phyloP scores from a whole-genome alignment of 2,888 invertebrate genomes.

The Drymonia ruficornis region DNA sequence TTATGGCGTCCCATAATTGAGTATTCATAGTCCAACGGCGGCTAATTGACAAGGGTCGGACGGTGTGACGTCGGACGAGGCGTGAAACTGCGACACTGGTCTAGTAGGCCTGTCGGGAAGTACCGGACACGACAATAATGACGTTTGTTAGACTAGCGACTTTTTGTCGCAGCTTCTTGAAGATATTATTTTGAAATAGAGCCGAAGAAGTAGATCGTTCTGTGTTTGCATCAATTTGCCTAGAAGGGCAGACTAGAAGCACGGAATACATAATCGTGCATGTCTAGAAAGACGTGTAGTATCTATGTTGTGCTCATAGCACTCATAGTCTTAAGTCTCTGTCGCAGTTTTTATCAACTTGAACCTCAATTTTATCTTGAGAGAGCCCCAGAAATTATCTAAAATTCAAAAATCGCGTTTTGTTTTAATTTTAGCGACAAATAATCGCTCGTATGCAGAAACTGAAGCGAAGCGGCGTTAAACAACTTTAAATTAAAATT shows the following conservation, averaged over 20 bases:
- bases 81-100: conserved; percentile 31
- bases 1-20: conserved; percentile 54
- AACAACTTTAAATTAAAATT: conserved; percentile 22
- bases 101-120: conserved; percentile 14
- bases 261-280: too few species aligned
- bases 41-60: conserved; percentile 59
- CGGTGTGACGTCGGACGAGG: conserved; percentile 43
- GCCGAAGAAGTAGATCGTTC: too few species aligned
- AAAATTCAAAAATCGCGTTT: neutral
- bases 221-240: too few species aligned
- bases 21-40: conserved; percentile 54
- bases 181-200: too few species aligned
- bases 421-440: neutral
- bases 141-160: neutral
- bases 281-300: too few species aligned
- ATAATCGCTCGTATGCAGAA: conserved; percentile 2
- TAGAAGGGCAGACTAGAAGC: too few species aligned
- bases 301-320: too few species aligned
- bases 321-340: too few species aligned
- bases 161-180: neutral
- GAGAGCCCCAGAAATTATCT: too few species aligned
- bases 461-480: neutral
- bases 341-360: too few species aligned
- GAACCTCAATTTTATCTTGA: too few species aligned
- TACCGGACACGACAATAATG: conserved; percentile 6